Evolutionary conservation across 1,140 invertebrate genomes (phyloP), one percentile per base, ranked within the genome.

Genomic region (Apis mellifera): DNA sequence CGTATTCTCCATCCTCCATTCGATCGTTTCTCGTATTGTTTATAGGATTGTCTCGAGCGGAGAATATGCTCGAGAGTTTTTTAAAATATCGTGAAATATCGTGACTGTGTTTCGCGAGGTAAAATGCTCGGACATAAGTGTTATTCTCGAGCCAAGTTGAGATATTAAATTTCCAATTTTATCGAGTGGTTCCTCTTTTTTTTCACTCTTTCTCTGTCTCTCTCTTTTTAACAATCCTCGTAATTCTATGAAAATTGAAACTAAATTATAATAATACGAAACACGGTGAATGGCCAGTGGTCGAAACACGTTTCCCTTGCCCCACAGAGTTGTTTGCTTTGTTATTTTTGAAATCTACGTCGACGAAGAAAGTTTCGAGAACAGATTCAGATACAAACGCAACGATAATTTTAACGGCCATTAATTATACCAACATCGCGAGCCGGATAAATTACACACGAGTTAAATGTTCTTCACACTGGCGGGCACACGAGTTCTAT

Each of bases 391-490:
- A 75, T 55, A n/a, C 21, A 68, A 75, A 75, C n/a, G 54, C 5
- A 19, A 75, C 54, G 48, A 59, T 65, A 85, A 85, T 78, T 85
- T 69, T 84, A 77, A 57, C 71, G 50, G 72, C 66, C 52, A 66
- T 68, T 81, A 79, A 88, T 88, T 88, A 83, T 80, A 59, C 52
- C 62, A 15, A 74, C 84, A 73, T 65, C 77, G 26, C 76, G 84
- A 82, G 86, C 87, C 75, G 83, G 84, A 86, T 83, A 84, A 83
- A 83, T 88, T 88, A 87, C 77, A 80, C 64, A 75, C 17, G 84
- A 84, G 84, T 77, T 69, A 75, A 74, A 54, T 69, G 79, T 52
- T 65, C 60, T 86, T 78, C 76, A 32, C 84, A 52, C 32, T 60
- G 73, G 65, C 32, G 73, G 70, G 74, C 59, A 86, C n/a, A n/a